Conservation (phyloP, 1,140 invertebrate genomes). For the Sitodiplosis mosellana region DNA sequence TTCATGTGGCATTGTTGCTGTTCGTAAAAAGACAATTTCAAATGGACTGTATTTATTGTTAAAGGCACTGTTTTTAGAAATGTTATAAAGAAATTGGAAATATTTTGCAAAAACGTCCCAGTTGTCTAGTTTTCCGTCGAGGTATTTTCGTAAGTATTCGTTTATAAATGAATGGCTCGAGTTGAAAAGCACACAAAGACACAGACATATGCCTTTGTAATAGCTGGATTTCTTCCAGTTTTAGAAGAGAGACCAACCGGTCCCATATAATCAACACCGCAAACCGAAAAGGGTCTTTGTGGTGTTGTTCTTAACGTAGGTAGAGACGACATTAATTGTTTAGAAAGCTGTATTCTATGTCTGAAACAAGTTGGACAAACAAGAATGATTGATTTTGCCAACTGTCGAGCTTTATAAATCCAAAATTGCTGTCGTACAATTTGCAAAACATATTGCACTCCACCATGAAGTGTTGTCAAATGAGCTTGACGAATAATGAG, state of each 20-base stretch:
- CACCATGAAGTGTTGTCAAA: conserved; percentile 8
- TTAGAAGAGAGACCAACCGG: conserved; percentile 3
- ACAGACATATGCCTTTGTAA: conserved; percentile 21
- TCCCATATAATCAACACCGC: conserved; percentile 8
- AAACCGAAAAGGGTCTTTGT: conserved; percentile 3
- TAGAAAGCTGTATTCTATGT: not conserved
- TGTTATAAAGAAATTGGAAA: too few relatives aligned
- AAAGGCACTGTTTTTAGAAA: too few relatives aligned
- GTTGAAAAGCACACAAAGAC: conserved; percentile 21
- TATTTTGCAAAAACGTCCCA: too few relatives aligned
- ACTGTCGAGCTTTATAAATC: conserved; percentile 6
- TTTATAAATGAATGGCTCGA: conserved; percentile 18
- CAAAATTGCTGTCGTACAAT: conserved; percentile 7
- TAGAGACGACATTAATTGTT: conserved; percentile 10
- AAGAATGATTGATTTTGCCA: conserved; percentile 6
- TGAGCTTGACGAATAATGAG: conserved; percentile 13
- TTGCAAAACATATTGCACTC: conserved; percentile 5
- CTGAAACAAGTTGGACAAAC: conserved; percentile 8
- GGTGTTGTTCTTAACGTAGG: conserved; percentile 5
- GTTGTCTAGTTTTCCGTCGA: too few relatives aligned
- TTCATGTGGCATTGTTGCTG: too few relatives aligned
- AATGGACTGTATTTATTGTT: too few relatives aligned
- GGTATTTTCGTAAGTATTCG: conserved; percentile 12
- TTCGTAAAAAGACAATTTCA: too few relatives aligned
- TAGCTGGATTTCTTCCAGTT: conserved; percentile 1